Evolutionary conservation across 2,113 vertebrate genomes (phyloP), one percentile per base, ranked within the genome.

Genomic region (Malurus alboscapulatus): DNA sequence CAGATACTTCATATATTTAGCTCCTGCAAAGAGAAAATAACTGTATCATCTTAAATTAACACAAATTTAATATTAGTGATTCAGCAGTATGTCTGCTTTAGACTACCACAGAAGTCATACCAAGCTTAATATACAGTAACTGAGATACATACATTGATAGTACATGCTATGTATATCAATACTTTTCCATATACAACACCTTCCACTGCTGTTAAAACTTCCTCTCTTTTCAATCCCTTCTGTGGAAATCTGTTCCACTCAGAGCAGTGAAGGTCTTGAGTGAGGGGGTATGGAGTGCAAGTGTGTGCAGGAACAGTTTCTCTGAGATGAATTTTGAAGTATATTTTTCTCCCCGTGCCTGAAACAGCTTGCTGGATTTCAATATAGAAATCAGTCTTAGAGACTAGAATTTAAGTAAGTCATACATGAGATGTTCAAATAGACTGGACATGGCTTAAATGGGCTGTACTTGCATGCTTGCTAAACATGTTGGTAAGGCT

Each of bases 111-210:
- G 14, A 83, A 84, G 12, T 36, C 22, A 51, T 48, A 36, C 17
- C 44, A 81, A 71, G 66, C 8, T 78, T 67, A 90, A 34, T 44
- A 50, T 26, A 32, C 3, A 24, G 40, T 38, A 82, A n/a, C 25
- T 81, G 44, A 16, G 12, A 36, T 8, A 24, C 13, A 48, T 30
- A 25, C 40, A 50, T 47, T 36, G 24, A 32, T 72, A 79, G 17
- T 24, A 25, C 0, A 0, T 25, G 18, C 47, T 69, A 25, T 2
- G 26, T 50, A 17, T 44, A 42, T 24, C 30, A 15, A 10, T 50
- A 40, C 24, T 30, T 69, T 84, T 68, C 24, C n/a, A 38, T 34
- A n/a, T 45, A 36, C 17, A 40, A 19, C 38, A 76, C n/a, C 51
- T 84, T 47, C n/a, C 3, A 6, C 32, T 65, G 29, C 59, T 80